Conservation (phyloP, 2,888 invertebrate species). For the Empis stercorea region DNA sequence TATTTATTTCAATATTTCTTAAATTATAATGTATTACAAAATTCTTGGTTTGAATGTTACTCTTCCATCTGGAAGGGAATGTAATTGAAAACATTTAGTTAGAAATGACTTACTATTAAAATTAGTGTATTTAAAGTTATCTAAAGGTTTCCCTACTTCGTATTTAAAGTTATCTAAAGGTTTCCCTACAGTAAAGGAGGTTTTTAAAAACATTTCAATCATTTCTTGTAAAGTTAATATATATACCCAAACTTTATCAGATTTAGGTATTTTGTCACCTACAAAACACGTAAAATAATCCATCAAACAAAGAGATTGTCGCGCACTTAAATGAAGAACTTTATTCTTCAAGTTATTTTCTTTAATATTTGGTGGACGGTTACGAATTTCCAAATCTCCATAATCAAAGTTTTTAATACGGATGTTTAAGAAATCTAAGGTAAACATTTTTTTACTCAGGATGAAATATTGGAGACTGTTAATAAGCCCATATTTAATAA, state of each 20-base stretch:
- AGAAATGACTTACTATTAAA: too few species aligned
- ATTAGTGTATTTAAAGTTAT: too few species aligned
- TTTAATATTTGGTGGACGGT: slow-evolving; percentile 2
- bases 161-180: not conserved
- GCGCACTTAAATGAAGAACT: not conserved
- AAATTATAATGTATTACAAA: too few species aligned
- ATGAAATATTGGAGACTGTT: slow-evolving; percentile 7
- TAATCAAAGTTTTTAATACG: slow-evolving; percentile 6
- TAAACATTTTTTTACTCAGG: not conserved
- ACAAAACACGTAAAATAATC: not conserved
- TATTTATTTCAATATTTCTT: too few species aligned
- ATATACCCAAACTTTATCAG: slow-evolving; percentile 4
- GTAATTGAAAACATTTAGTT: too few species aligned
- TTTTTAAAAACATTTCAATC: not conserved
- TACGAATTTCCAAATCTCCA: slow-evolving; percentile 3
- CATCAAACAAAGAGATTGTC: not conserved
- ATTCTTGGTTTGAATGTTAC: too few species aligned
- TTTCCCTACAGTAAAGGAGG: not conserved
- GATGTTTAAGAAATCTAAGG: slow-evolving; percentile 4
- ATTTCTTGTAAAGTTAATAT: slow-evolving; percentile 2
- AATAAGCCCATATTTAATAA: slow-evolving; percentile 6
- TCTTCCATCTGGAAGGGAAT: too few species aligned
- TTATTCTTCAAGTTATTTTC: not conserved
- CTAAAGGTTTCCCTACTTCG: too few species aligned
- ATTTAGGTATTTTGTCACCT: slow-evolving; percentile 1